A percentile compares a stretch with the other conserved stretches of the same genome.
Evolutionary conservation across 2,797 vertebrate genomes (phyloP).

Genomic region (Alcedo atthis): DNA sequence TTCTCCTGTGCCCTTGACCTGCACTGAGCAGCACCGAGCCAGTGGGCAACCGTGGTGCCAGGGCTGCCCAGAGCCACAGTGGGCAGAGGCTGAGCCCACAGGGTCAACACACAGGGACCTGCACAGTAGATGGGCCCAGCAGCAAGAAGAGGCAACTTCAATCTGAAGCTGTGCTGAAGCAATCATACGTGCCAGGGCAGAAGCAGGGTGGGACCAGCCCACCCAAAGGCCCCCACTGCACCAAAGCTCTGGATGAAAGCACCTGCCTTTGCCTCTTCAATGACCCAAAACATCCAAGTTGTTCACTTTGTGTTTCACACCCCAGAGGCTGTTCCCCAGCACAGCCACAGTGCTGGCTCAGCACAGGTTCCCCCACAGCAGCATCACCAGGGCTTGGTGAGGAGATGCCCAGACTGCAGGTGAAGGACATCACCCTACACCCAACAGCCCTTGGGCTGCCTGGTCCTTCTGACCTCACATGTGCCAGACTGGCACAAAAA

Average conservation of each 20-base stretch:
- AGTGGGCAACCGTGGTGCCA: neutral
- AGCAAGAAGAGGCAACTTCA: neutral
- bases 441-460: neutral
- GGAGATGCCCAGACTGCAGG: too few relatives aligned
- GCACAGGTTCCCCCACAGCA: neutral
- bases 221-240: rapidly evolving
- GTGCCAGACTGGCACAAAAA: neutral
- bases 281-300: rapidly evolving
- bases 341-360: rapidly evolving
- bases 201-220: rapidly evolving
- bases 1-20: neutral
- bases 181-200: rapidly evolving
- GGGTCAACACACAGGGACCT: neutral
- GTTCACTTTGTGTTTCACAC: neutral
- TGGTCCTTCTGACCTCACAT: rapidly evolving
- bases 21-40: rapidly evolving
- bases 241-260: neutral
- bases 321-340: rapidly evolving
- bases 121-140: rapidly evolving
- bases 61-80: neutral
- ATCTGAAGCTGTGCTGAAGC: neutral
- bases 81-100: neutral
- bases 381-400: rapidly evolving
- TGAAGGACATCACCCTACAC: rapidly evolving
- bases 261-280: neutral